Conservation (phyloP, 1,140 invertebrate genomes). For the Drosophila melanogaster region DNA sequence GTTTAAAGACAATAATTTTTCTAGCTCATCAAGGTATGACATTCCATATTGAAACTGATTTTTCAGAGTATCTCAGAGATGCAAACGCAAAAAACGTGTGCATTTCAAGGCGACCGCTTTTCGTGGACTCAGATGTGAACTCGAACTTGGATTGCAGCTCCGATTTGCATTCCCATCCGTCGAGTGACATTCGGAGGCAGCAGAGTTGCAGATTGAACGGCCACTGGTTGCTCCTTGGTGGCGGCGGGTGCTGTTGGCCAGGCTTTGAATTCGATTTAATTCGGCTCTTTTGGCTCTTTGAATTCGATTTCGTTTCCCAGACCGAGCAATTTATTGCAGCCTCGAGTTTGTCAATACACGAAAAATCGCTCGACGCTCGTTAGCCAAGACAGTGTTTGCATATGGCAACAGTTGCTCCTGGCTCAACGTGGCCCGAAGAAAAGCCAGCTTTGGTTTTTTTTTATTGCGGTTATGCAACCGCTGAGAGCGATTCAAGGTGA, state of each 20-base stretch:
- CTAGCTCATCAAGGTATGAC: neutral
- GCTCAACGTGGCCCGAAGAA: conserved; percentile 27
- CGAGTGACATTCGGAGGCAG: conserved; percentile 27
- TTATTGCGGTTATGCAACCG: conserved; percentile 56
- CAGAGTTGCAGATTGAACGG: conserved; percentile 10
- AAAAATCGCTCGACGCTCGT: conserved; percentile 60
- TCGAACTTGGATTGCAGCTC: conserved; percentile 44
- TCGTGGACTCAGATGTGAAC: conserved; percentile 27
- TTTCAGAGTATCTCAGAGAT: neutral
- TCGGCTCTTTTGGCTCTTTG: conserved; percentile 23
- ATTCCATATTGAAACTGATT: neutral
- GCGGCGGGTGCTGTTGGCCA: conserved; percentile 27
- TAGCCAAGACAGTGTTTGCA: conserved; percentile 61
- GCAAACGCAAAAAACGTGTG: neutral
- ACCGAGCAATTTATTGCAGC: conserved; percentile 57
- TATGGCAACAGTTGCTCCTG: conserved; percentile 36
- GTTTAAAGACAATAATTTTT: neutral
- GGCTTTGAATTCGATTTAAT: conserved; percentile 13
- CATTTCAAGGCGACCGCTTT: conserved; percentile 32
- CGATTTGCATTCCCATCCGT: conserved; percentile 56
- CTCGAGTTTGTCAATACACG: conserved; percentile 60
- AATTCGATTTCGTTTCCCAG: conserved; percentile 55
- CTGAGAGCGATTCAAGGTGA: conserved; percentile 64
- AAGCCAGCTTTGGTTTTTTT: neutral
- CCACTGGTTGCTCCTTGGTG: conserved; percentile 29